phyloP scores from a whole-genome alignment of 2,113 vertebrate species.

The Platanista minor region DNA sequence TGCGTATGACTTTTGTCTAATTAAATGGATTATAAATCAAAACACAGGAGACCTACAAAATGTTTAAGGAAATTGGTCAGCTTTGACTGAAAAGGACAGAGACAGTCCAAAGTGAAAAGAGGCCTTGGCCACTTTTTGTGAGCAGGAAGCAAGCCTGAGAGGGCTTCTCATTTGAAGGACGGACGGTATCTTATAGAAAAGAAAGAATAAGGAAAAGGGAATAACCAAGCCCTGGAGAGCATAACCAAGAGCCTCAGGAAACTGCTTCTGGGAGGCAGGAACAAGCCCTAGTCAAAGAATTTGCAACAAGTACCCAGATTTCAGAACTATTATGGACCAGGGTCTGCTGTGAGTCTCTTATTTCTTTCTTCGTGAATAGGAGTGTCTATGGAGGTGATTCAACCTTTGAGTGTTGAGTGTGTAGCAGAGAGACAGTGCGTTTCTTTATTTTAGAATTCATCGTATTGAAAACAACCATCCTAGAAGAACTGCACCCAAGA shows the following conservation, averaged over 20 bases:
- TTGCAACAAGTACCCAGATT: not conserved
- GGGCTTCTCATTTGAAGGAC: not conserved
- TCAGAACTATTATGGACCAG: not conserved
- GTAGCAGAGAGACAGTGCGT: not conserved
- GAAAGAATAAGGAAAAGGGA: not conserved
- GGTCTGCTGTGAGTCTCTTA: too few species aligned
- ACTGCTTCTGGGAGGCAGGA: not conserved
- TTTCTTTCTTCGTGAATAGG: not conserved
- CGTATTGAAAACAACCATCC: not conserved
- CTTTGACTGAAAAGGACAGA: not conserved
- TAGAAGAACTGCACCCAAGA: not conserved
- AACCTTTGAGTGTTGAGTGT: not conserved
- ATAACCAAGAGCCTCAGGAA: not conserved
- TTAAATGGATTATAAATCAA: not conserved
- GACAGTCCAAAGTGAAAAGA: not conserved
- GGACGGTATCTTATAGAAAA: not conserved
- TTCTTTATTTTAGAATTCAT: not conserved
- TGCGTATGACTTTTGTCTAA: not conserved
- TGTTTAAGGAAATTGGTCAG: not conserved
- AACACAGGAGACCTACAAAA: not conserved
- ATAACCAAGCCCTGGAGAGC: not conserved
- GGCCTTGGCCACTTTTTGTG: not conserved
- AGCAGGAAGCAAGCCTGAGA: not conserved
- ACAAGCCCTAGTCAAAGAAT: not conserved
- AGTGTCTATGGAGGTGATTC: not conserved